Base-by-base conservation (phyloP, 2,888 invertebrate genomes). In the Rapana venosa region DNA sequence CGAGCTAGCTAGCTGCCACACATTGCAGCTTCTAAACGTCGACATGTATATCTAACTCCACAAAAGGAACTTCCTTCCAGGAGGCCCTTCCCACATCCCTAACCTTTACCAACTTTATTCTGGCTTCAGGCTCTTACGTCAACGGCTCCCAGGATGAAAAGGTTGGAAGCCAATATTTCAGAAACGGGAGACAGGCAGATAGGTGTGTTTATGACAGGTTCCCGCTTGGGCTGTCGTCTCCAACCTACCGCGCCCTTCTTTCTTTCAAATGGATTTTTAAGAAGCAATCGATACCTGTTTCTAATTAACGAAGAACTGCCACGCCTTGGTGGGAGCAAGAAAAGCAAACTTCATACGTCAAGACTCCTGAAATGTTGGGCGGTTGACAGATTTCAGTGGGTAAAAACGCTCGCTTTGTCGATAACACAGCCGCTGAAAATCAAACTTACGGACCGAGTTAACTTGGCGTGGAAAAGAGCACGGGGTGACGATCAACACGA, bases 401-500 rank as follows among this genome's bases (percentile, higher is more conserved):
- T 36, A 83, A 83, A 83, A 83, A 36, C 26, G 30, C 32, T 79
- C 36, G 11, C 47, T 83, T 47, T 26, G 81, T 83, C 81, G 22
- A 83, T 83, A 83, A 47, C 81, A 36, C 20, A 81, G 32, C 32
- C 81, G 30, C 30, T 83, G 81, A 47, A 36, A 83, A 47, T 30
- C 81, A 20, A 83, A 47, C 4, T 47, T 47, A 8, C 4, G 47
- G 47, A 47, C 4, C 47, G 26, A 66, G 26, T 22, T 66, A 26
- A 66, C 66, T 17, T 2, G 26, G 66, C 17, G 20, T 26, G 20
- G 8, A 6, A 83, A 83, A 83, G 81, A 83, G 81, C 81, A 47
- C 13, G 47, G 30, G 81, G 81, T 83, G 36, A 83, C 47, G 81
- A 83, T 83, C 81, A 83, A 83, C 81, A 83, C 36, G 47, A 26